Percentiles rank a stretch among this genome's conserved stretches.
These are phyloP conservation scores for Anguilla megastoma DNA, from an alignment of 2,797 vertebrate species.

Conservation along the genomic window DNA sequence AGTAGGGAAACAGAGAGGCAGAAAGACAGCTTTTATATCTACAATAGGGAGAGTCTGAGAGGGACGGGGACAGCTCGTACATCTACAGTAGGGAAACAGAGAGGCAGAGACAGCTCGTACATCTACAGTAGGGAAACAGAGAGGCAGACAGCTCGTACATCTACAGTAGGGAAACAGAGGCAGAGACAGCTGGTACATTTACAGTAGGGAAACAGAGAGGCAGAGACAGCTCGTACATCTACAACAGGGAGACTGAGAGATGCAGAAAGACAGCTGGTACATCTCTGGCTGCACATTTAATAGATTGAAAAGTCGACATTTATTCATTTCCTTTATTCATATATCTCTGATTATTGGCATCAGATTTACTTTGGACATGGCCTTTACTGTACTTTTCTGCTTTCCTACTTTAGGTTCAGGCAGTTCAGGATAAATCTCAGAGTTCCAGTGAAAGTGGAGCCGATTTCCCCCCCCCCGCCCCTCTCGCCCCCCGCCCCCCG, in stretches of 20 bases:
- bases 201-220: neutral
- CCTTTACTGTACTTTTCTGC: neutral
- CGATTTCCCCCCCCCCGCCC: neutral
- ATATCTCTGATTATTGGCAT: neutral
- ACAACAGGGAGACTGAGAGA: neutral
- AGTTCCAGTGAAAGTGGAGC: slow-evolving; percentile 47
- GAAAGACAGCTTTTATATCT: too few relatives aligned
- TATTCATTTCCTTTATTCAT: slow-evolving; percentile 11
- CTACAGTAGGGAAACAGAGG: too few relatives aligned
- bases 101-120: neutral
- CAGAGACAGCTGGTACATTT: neutral
- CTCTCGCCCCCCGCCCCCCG: neutral
- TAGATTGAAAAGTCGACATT: neutral
- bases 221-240: neutral
- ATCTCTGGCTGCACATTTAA: neutral
- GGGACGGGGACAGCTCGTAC: too few relatives aligned
- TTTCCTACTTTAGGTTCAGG: slow-evolving; percentile 1
- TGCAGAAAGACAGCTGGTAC: neutral
- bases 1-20: too few relatives aligned
- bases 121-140: too few relatives aligned
- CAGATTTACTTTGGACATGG: neutral
- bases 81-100: neutral
- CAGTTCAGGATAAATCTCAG: slow-evolving; percentile 42
- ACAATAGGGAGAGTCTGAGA: too few relatives aligned
- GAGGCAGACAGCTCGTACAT: too few relatives aligned